Evolutionary conservation across 2,888 invertebrate species (phyloP).

Genomic region (Lysandra bellargus): DNA sequence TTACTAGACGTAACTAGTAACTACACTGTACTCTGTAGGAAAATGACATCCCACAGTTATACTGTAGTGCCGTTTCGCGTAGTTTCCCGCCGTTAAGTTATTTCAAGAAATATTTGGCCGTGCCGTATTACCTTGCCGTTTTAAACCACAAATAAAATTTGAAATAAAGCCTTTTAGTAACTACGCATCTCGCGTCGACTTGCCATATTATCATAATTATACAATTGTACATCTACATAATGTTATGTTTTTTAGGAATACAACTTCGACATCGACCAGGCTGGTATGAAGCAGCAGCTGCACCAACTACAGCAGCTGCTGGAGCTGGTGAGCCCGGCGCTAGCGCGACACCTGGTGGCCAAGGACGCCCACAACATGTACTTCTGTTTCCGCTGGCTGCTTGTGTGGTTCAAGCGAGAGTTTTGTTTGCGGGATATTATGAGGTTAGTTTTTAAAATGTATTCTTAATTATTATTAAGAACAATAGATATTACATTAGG

Average conservation of each 20-base stretch:
- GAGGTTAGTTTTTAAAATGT: constrained; percentile 60
- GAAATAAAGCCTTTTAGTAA: too few relatives aligned
- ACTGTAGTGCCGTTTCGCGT: too few relatives aligned
- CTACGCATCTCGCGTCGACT: too few relatives aligned
- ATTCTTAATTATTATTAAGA: too few relatives aligned
- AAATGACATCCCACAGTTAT: too few relatives aligned
- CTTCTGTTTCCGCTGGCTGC: constrained; percentile 98
- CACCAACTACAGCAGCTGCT: constrained; percentile 90
- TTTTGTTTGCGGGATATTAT: constrained; percentile 92
- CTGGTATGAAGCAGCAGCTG: constrained; percentile 96
- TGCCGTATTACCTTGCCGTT: too few relatives aligned
- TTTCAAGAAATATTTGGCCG: too few relatives aligned
- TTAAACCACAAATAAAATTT: too few relatives aligned
- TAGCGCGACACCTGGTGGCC: constrained; percentile 91
- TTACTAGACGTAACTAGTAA: too few relatives aligned
- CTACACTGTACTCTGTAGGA: too few relatives aligned
- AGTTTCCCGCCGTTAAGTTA: too few relatives aligned
- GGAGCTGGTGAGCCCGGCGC: constrained; percentile 89
- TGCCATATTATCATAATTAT: neutral
- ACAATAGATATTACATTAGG: too few relatives aligned
- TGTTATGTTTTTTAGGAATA: constrained; percentile 76
- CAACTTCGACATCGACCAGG: constrained; percentile 98
- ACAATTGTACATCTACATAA: neutral
- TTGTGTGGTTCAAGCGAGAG: constrained; percentile 97
- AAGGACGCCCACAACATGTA: constrained; percentile 97